Evolutionary conservation across 2,888 invertebrate genomes (phyloP).

Genomic region (Eupithecia centaureata): DNA sequence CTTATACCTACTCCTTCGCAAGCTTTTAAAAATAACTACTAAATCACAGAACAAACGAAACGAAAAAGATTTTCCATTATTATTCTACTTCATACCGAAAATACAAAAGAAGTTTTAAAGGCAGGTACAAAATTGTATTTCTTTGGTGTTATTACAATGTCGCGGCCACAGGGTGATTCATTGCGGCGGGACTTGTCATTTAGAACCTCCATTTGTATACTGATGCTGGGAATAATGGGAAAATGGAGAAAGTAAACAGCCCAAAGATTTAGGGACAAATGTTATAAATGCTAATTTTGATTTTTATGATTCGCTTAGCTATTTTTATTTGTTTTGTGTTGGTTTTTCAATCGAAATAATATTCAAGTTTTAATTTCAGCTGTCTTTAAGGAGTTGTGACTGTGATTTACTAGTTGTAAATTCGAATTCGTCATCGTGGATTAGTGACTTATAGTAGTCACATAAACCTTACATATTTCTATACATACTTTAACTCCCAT

Average conservation of each 20-base stretch:
- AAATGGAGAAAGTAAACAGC: constrained; percentile 12
- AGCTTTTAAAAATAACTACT: not conserved
- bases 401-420: too few species aligned
- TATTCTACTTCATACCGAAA: not conserved
- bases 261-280: constrained; percentile 23
- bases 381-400: too few species aligned
- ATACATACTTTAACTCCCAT: too few species aligned
- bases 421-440: too few species aligned
- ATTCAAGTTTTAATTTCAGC: too few species aligned
- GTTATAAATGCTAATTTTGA: constrained; percentile 28
- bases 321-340: constrained; percentile 2
- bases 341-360: too few species aligned
- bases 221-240: constrained; percentile 11
- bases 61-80: not conserved
- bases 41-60: not conserved
- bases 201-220: constrained; percentile 25
- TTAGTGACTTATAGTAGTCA: too few species aligned
- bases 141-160: constrained; percentile 10
- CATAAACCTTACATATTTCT: too few species aligned
- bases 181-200: constrained; percentile 26
- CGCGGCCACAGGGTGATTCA: constrained; percentile 22
- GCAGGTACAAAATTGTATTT: constrained; percentile 20
- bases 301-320: constrained; percentile 25
- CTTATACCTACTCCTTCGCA: too few species aligned
- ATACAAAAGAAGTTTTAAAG: not conserved